Evolutionary conservation across 1,140 invertebrate genomes (phyloP).

Genomic region (Drosophila lacertosa): DNA sequence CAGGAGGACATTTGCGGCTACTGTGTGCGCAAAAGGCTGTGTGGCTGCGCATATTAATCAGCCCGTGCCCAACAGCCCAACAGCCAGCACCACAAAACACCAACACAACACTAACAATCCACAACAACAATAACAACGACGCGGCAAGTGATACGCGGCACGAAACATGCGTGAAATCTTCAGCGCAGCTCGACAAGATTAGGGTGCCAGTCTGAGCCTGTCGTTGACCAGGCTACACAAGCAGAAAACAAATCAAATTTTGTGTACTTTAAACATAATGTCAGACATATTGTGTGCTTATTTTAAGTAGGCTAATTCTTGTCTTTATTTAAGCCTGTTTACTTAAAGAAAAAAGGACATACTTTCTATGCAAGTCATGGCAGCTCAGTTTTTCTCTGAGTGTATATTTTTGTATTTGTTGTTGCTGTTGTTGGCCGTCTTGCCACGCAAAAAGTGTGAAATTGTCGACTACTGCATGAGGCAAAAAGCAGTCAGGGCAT

Average conservation of each 20-base stretch:
- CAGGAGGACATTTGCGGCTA: conserved; percentile 44
- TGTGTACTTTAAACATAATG: no score
- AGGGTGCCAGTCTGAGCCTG: conserved; percentile 34
- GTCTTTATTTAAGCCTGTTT: not conserved
- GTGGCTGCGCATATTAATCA: conserved; percentile 61
- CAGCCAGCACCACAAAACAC: conserved; percentile 30
- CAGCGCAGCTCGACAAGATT: conserved; percentile 56
- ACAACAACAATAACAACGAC: conserved; percentile 1
- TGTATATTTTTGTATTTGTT: conserved; percentile 15
- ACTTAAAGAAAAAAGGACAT: no score
- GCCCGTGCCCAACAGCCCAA: conserved; percentile 13
- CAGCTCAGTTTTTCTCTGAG: no score
- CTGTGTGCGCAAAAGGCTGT: conserved; percentile 35
- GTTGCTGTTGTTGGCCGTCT: conserved; percentile 47
- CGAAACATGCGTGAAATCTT: conserved; percentile 80
- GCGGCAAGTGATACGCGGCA: conserved; percentile 73
- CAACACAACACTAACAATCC: conserved; percentile 23
- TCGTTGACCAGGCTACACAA: conserved; percentile 2
- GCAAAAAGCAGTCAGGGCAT: not conserved
- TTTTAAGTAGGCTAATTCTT: no score
- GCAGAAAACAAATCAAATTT: no score
- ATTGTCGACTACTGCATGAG: conserved; percentile 68
- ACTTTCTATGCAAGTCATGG: no score
- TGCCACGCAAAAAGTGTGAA: conserved; percentile 78
- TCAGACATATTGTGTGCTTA: no score